phyloP scores from a whole-genome alignment of 1,140 invertebrate species.

The Sarcophaga bullata region DNA sequence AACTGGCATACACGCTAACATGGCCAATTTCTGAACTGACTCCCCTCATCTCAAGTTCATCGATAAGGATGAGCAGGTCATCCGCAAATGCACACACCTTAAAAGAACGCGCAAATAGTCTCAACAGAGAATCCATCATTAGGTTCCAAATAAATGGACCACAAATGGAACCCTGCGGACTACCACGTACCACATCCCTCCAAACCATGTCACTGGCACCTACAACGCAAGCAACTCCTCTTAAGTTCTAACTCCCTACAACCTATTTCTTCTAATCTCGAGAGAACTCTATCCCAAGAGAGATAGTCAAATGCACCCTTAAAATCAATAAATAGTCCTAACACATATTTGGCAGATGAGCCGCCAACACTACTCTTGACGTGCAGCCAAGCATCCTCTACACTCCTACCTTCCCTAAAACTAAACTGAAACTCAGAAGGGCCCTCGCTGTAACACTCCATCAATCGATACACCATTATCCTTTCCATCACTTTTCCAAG shows the following conservation, averaged over 20 bases:
- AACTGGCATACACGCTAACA: no score
- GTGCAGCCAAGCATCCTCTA: not conserved
- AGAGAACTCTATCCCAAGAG: no score
- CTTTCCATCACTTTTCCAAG: no score
- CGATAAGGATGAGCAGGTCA: no score
- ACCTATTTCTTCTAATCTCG: no score
- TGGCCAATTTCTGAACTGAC: not conserved
- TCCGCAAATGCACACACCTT: conserved; percentile 45
- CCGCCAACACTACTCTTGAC: not conserved
- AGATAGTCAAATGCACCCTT: no score
- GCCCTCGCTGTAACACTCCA: not conserved
- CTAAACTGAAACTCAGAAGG: conserved; percentile 7
- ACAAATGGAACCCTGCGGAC: conserved; percentile 46
- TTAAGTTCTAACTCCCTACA: conserved; percentile 26
- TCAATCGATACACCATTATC: no score
- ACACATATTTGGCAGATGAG: no score
- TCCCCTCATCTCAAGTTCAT: conserved; percentile 6
- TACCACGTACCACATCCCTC: conserved; percentile 37
- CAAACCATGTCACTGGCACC: not conserved
- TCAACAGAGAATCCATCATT: conserved; percentile 46
- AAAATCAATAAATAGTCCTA: no score
- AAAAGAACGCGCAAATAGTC: not conserved
- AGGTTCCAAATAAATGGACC: no score
- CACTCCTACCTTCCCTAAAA: conserved; percentile 16
- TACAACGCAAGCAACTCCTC: conserved; percentile 3